Percentiles rank a stretch among this genome's conserved stretches.
Evolutionary conservation across 2,113 vertebrate genomes (phyloP).

Genomic region (Odobenus rosmarus): DNA sequence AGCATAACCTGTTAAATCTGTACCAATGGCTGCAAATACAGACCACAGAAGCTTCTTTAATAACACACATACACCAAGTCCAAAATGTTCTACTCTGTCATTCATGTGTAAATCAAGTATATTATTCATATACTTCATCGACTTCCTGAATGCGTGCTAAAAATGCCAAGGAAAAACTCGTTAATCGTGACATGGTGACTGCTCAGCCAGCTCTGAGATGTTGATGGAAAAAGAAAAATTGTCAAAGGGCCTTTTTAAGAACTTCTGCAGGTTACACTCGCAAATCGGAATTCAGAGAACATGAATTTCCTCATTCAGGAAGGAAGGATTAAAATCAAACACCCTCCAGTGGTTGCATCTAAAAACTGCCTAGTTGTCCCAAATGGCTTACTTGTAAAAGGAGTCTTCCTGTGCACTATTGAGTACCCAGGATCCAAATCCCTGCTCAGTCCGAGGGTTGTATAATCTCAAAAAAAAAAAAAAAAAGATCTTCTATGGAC

Average conservation of each 20-base stretch:
- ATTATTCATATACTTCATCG: constrained; percentile 81
- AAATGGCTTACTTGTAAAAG: constrained; percentile 61
- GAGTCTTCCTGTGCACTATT: constrained; percentile 40
- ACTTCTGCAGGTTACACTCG: constrained; percentile 69
- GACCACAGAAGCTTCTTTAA: constrained; percentile 80
- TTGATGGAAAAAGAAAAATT: constrained; percentile 81
- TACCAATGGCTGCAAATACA: constrained; percentile 74
- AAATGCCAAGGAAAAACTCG: constrained; percentile 79
- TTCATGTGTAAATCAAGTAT: constrained; percentile 82
- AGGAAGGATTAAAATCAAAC: constrained; percentile 82
- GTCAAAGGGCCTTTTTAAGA: constrained; percentile 79
- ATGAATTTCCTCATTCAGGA: constrained; percentile 68
- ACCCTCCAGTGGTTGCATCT: constrained; percentile 86
- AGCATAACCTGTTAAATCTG: constrained; percentile 77
- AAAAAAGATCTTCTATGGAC: not conserved
- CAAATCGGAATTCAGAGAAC: constrained; percentile 78
- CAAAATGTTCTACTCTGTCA: constrained; percentile 79
- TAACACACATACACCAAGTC: constrained; percentile 72
- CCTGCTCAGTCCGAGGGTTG: not conserved
- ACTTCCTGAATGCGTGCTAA: constrained; percentile 80
- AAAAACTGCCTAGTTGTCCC: constrained; percentile 74
- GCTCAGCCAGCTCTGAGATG: constrained; percentile 79
- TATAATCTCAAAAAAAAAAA: constrained; percentile 34
- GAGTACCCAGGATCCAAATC: constrained; percentile 7
- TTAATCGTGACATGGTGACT: constrained; percentile 81